Evolutionary conservation across 1,140 invertebrate species (phyloP).

Genomic region (Drosophila subpulchrella): DNA sequence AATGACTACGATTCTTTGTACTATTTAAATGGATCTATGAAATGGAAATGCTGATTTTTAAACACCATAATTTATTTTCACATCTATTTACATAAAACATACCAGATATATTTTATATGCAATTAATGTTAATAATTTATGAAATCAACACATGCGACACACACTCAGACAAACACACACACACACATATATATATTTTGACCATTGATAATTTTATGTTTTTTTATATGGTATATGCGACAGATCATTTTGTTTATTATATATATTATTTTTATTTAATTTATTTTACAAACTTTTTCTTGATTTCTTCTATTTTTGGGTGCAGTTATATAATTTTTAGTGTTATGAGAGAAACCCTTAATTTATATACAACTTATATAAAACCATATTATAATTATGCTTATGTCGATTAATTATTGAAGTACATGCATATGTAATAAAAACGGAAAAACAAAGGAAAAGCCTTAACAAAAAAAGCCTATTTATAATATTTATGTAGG

Average conservation of each 20-base stretch:
- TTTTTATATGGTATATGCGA: conserved; percentile 63
- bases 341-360: conserved; percentile 34
- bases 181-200: conserved; percentile 49
- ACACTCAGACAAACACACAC: conserved; percentile 27
- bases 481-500: conserved; percentile 64
- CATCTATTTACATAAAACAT: conserved; percentile 44
- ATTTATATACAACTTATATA: conserved; percentile 44
- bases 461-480: conserved; percentile 17
- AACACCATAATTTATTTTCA: conserved; percentile 69
- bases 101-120: conserved; percentile 53
- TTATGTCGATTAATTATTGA: conserved; percentile 29
- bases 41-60: conserved; percentile 40
- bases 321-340: conserved; percentile 72
- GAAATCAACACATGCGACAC: conserved; percentile 43
- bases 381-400: conserved; percentile 41
- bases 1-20: conserved; percentile 21
- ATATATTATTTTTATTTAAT: conserved; percentile 59
- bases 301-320: conserved; percentile 56
- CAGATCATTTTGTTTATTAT: conserved; percentile 63
- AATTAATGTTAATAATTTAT: conserved; percentile 80
- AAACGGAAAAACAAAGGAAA: conserved; percentile 14
- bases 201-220: conserved; percentile 83
- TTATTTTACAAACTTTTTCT: conserved; percentile 65
- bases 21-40: conserved; percentile 22
- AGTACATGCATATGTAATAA: conserved; percentile 27